Conservation (phyloP, 2,113 vertebrate genomes). For the Odocoileus hemionus region DNA sequence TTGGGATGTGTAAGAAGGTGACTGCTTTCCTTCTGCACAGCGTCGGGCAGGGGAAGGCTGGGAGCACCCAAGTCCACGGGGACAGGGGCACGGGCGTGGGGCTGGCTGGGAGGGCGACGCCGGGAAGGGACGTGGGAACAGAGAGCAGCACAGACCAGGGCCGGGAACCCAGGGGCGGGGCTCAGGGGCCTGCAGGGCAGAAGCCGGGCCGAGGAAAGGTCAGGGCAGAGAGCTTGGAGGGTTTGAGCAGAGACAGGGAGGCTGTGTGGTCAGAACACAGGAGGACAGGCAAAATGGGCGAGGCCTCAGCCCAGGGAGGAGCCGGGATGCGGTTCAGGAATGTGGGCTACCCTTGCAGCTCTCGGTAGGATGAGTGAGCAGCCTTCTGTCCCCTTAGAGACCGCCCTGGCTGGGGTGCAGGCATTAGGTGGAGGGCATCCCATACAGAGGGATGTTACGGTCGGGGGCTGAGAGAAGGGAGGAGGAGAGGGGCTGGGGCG, state of each 20-base stretch:
- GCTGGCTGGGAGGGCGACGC: fast-evolving
- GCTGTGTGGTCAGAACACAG: fast-evolving
- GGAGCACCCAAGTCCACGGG: fast-evolving
- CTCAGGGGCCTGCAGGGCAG: neutral
- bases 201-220: fast-evolving
- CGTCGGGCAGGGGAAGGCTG: fast-evolving
- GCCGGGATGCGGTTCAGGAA: fast-evolving
- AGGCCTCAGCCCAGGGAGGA: too few relatives aligned
- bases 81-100: fast-evolving
- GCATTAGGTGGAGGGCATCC: fast-evolving
- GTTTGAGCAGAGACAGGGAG: neutral
- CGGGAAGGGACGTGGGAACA: fast-evolving
- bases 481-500: fast-evolving
- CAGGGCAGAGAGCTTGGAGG: too few relatives aligned
- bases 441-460: fast-evolving
- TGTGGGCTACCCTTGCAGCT: fast-evolving
- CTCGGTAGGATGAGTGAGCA: fast-evolving
- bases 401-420: fast-evolving
- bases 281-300: fast-evolving
- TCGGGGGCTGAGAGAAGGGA: neutral
- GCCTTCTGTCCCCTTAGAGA: too few relatives aligned
- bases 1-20: fast-evolving
- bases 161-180: neutral
- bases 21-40: fast-evolving
- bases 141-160: fast-evolving